Base-by-base conservation (phyloP, 2,888 invertebrate species). In the Eledone cirrhosa region DNA sequence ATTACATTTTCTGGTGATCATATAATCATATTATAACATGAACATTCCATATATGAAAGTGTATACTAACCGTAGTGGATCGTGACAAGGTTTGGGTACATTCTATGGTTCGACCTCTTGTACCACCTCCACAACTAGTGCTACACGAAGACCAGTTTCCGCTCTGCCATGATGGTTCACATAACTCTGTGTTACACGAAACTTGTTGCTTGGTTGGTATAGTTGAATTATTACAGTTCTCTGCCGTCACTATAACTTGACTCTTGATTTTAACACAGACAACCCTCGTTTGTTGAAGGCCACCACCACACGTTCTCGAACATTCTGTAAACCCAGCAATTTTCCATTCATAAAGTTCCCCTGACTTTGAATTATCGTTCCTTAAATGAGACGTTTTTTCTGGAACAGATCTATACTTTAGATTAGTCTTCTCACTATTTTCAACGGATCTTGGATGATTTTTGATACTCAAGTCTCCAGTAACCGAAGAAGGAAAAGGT, bases 241-340 rank as follows among this genome's bases (percentile, higher is more conserved):
- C 78, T 5, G 53, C 78, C 2, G 78, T 78, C 29, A 78, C 78
- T 33, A 48, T 69, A 41, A 78, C 78, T 53, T 78, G 78, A 31
- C 72, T 78, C 14, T 48, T 72, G 22, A 67, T 78, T 19, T 72
- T 48, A 16, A 78, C 78, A 22, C 78, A 78, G 22, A 78, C 72
- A 13, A 78, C 33, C 29, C 53, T 29, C n/a, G 78, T 78, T 33
- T 78, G 48, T 29, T 78, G 78, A 16, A 69, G 33, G 48, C 78
- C 78, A 31, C 67, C 48, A 33, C 65, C 78, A 22, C 78, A 78
- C 2, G 78, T 67, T 19, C 69, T 47, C 24, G 78, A 67, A 65
- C 78, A 78, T 14, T 65, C 78, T 0, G 78, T 78, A 22, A 78
- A 78, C 4, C 78, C 78, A 31, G 24, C 41, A 24, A 78, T 78